Percentiles rank a stretch among this genome's conserved stretches.
Evolutionary conservation across 92 coral and sea anemone genomes (phyloP).

Genomic region (Metridium senile): DNA sequence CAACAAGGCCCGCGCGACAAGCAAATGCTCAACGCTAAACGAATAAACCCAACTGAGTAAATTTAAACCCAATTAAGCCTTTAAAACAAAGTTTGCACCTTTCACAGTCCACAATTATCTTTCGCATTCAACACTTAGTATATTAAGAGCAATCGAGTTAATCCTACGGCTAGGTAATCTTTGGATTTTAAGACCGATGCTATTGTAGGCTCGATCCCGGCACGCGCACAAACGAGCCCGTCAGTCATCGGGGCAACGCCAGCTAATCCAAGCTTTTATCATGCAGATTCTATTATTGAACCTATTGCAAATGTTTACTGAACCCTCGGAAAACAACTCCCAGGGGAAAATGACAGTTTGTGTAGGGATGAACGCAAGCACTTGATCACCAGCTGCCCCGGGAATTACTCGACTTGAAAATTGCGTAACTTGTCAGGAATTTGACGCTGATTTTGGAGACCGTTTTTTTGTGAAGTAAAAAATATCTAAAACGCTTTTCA

Average conservation of each 20-base stretch:
- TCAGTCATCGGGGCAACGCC: constrained; percentile 62
- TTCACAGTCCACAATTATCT: constrained; percentile 5
- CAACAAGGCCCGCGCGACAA: too few species aligned
- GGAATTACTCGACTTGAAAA: constrained; percentile 29
- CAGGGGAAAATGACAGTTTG: constrained; percentile 29
- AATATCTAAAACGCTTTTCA: too few species aligned
- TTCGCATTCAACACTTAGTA: constrained; percentile 20
- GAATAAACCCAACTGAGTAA: neutral
- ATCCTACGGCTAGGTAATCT: constrained; percentile 27
- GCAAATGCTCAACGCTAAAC: too few species aligned
- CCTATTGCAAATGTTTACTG: constrained; percentile 52
- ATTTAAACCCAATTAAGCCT: constrained; percentile 33
- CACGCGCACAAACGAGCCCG: constrained; percentile 79
- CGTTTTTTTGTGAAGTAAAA: neutral
- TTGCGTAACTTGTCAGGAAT: constrained; percentile 42
- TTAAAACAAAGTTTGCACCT: constrained; percentile 11
- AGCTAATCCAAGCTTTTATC: constrained; percentile 44
- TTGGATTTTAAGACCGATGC: constrained; percentile 2
- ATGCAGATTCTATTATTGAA: constrained; percentile 75
- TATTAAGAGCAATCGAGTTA: constrained; percentile 14
- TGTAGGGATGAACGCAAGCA: constrained; percentile 21
- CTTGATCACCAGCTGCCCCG: constrained; percentile 37
- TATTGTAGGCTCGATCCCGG: constrained; percentile 64
- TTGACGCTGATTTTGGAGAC: constrained; percentile 10
- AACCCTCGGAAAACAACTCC: constrained; percentile 25